Evolutionary conservation across 2,113 vertebrate genomes (phyloP).

Genomic region (Protobothrops mucrosquamatus): DNA sequence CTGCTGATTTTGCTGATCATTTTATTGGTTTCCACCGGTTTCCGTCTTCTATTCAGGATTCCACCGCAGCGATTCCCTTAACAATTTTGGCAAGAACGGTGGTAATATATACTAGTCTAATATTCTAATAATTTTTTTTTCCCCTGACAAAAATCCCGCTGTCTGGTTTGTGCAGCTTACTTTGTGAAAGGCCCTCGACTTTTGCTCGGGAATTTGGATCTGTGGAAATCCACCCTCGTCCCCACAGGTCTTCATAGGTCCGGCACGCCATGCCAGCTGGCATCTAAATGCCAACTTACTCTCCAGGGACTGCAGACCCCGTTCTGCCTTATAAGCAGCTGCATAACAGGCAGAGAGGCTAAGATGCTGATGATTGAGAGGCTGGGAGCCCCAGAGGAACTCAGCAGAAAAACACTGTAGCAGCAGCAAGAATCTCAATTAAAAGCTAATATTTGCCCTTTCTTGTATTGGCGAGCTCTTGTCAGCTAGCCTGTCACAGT

Average conservation of each 20-base stretch:
- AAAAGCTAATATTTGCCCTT: conserved; percentile 5
- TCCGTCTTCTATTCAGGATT: neutral
- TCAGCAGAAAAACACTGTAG: neutral
- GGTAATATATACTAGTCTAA: too few species aligned
- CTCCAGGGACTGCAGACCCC: too few species aligned
- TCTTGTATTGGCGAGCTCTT: neutral
- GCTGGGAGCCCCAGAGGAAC: neutral
- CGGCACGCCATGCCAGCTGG: neutral
- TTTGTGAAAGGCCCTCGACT: neutral
- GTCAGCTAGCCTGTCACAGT: neutral
- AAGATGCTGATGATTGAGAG: neutral
- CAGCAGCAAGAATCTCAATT: neutral
- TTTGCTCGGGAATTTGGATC: neutral
- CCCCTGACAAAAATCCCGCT: neutral
- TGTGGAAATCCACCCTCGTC: neutral
- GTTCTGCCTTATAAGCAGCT: neutral
- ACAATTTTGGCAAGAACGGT: too few species aligned
- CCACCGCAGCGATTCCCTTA: too few species aligned
- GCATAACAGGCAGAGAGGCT: neutral
- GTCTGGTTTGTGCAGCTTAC: neutral
- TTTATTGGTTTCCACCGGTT: neutral
- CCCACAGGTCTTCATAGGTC: neutral
- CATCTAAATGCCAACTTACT: neutral
- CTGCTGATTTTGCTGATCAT: neutral
- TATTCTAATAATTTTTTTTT: too few species aligned